These are phyloP conservation scores for Perodicticus potto DNA, from an alignment of 2,797 vertebrate genomes.

Conservation along the genomic window DNA sequence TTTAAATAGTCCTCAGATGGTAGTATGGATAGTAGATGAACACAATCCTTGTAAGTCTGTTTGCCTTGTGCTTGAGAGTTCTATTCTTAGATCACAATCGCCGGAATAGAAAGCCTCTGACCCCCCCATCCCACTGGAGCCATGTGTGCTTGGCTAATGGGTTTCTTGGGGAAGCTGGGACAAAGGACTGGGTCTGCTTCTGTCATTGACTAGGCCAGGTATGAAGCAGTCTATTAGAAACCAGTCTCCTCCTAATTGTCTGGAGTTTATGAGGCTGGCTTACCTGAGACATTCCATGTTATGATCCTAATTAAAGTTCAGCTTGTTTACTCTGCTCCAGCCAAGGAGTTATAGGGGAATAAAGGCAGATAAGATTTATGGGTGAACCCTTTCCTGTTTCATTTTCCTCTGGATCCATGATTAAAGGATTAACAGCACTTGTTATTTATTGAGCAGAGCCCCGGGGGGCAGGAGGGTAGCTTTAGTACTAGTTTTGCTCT, in stretches of 20 bases:
- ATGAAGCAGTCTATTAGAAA: slow-evolving; percentile 44
- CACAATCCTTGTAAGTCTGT: slow-evolving; percentile 74
- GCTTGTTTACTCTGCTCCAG: slow-evolving; percentile 65
- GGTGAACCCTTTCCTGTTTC: slow-evolving; percentile 66
- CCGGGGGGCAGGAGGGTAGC: neutral
- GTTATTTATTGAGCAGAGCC: slow-evolving; percentile 65
- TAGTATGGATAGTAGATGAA: slow-evolving; percentile 75
- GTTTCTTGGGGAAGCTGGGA: slow-evolving; percentile 67
- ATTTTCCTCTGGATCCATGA: slow-evolving; percentile 56
- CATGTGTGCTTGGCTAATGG: slow-evolving; percentile 73
- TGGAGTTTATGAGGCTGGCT: slow-evolving; percentile 60
- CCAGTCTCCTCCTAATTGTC: slow-evolving; percentile 45
- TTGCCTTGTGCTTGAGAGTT: slow-evolving; percentile 77
- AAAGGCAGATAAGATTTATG: slow-evolving; percentile 69
- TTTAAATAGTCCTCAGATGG: slow-evolving; percentile 85
- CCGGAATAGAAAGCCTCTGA: slow-evolving; percentile 84
- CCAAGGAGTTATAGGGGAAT: neutral
- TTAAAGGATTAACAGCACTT: slow-evolving; percentile 63
- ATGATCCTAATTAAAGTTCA: slow-evolving; percentile 63
- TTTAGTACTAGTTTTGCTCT: slow-evolving; percentile 51
- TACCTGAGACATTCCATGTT: slow-evolving; percentile 59
- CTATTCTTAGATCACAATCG: slow-evolving; percentile 89
- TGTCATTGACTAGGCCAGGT: slow-evolving; percentile 52
- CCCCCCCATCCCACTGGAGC: slow-evolving; percentile 68
- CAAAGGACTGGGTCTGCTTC: slow-evolving; percentile 70